Base-by-base conservation (phyloP, 1,140 invertebrate genomes). In the Drosophila pseudoobscura region DNA sequence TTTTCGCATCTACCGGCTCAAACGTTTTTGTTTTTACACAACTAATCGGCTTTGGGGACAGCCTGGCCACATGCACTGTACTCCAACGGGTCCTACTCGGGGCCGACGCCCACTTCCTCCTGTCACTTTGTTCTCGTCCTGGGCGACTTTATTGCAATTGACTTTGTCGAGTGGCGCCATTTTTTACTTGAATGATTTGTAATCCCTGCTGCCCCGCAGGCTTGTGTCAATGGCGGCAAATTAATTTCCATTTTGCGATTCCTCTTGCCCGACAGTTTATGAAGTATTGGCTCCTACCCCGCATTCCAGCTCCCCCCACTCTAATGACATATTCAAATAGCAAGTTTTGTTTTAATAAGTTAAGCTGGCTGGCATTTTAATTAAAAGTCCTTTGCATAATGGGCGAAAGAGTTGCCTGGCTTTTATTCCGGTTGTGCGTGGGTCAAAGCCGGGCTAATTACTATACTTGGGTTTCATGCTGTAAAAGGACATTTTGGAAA, bases 11-110 rank as follows among this genome's bases (percentile, higher is more conserved):
- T 17, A 29, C 22, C 7, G 7, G 54, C 43, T 49, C 59, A 63
- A 68, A 46, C 35, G 59, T 47, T 57, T 83, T 57, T 83, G 65
- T 74, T 83, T 78, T 82, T 82, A 78, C 79, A 64, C 79, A 78
- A 77, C 74, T 82, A 82, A 82, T 78, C 78, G 74, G 78, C 61
- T 82, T 82, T 70, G 78, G 13, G 41, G 63, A 24, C 22, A 44
- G 22, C 51, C 53, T 15, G 41, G 35, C 62, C 43, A 24, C 43
- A 11, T 35, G 3, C 31, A 35, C 31, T 35, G 9, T 9, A 35
- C 9, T 11, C 31, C 11, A 39, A 11, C 11, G 35, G 35, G 11
- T 35, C 49, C 43, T 54, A 55, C 17, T 31, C 20, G 2, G 15
- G 24, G 15, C 20, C 20, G 1, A 20, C 20, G 20, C n/a, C 20